Evolutionary conservation across 2,797 vertebrate species (phyloP).

Genomic region (Pelodytes ibericus): DNA sequence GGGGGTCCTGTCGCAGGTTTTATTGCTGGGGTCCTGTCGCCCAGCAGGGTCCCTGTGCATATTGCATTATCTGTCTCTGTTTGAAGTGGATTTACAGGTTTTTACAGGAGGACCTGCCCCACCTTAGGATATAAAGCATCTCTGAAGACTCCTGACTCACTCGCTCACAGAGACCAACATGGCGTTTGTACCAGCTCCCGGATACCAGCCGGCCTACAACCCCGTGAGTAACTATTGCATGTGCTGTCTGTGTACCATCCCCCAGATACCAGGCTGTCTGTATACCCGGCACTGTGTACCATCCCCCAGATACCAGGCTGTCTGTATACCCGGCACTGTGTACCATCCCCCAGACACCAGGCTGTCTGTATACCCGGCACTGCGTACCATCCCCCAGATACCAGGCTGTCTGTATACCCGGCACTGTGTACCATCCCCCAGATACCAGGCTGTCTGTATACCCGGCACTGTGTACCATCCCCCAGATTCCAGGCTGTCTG

Average conservation of each 20-base stretch:
- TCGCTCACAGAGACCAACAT: conserved; percentile 61
- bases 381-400: background rate
- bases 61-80: too few species aligned
- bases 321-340: background rate
- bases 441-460: too few species aligned
- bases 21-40: too few species aligned
- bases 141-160: background rate
- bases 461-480: too few species aligned
- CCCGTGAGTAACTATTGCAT: conserved; percentile 75
- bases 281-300: background rate
- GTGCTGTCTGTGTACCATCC: background rate
- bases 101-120: conserved; percentile 6
- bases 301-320: background rate
- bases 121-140: conserved; percentile 41
- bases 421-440: too few species aligned
- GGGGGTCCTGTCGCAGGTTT: too few species aligned
- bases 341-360: background rate
- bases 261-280: background rate
- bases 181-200: conserved; percentile 78
- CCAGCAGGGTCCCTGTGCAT: conserved; percentile 31
- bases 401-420: too few species aligned
- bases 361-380: background rate
- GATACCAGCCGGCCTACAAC: conserved; percentile 78
- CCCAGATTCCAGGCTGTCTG: too few species aligned
- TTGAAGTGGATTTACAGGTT: conserved; percentile 46